Evolutionary conservation across 2,113 vertebrate species (phyloP).

Genomic region (Clarias batrachus): DNA sequence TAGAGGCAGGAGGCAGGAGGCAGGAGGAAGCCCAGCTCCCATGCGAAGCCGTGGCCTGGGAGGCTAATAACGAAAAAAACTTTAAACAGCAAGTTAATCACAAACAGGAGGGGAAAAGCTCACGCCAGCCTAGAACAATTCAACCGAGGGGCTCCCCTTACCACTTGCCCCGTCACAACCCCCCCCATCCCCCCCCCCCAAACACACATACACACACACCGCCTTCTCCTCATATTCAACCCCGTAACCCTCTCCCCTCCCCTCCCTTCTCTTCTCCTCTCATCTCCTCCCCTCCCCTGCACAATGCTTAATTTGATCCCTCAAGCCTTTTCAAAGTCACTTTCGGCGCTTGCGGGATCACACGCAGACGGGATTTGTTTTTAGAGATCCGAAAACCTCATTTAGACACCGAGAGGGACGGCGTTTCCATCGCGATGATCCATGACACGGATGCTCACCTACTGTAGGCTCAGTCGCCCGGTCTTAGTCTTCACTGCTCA

Average conservation of each 20-base stretch:
- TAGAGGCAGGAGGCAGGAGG: conserved; percentile 32
- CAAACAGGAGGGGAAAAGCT: conserved; percentile 73
- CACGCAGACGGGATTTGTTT: conserved; percentile 31
- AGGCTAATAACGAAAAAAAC: conserved; percentile 74
- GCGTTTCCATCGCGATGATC: background rate
- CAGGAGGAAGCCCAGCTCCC: conserved; percentile 1
- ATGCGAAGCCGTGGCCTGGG: conserved; percentile 28
- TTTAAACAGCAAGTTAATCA: conserved; percentile 78
- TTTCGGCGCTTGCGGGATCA: conserved; percentile 60
- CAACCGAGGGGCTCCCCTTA: conserved; percentile 44
- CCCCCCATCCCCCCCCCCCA: background rate
- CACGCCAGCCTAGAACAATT: conserved; percentile 69
- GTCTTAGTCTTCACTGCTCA: background rate
- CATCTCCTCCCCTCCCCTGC: conserved; percentile 28
- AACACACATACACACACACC: too few species aligned
- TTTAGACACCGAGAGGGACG: conserved; percentile 25
- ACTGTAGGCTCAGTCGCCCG: too few species aligned
- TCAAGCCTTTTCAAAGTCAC: conserved; percentile 61
- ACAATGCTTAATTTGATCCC: conserved; percentile 68
- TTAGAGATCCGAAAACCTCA: conserved; percentile 21
- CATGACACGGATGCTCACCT: background rate
- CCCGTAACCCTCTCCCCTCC: conserved; percentile 10
- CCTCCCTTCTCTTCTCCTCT: background rate
- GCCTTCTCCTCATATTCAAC: conserved; percentile 22
- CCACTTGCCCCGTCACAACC: background rate